Evolutionary conservation across 2,797 vertebrate genomes (phyloP), one percentile per base, ranked within the genome.

Genomic region (Chelonia mydas): DNA sequence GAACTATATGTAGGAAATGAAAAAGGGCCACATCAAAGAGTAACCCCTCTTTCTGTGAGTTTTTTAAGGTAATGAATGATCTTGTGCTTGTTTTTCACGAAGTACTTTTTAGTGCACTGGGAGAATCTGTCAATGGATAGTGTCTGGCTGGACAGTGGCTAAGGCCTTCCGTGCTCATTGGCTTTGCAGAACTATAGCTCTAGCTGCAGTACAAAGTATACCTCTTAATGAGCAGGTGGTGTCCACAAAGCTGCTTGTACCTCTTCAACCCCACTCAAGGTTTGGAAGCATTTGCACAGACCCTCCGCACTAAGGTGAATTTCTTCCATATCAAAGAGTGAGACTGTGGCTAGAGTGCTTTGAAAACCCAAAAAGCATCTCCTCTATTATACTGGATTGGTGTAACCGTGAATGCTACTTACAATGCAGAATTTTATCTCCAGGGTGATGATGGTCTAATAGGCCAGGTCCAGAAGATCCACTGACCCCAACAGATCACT

Each of bases 141-240:
- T 85, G 53, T 81, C 81, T 77, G 65, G 59, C 80, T 82, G 80
- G 86, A 92, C 53, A 65, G 50, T 80, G 88, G 89, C 47, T 53
- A 95, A 89, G 87, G 59, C 31, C 72, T 82, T 92, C 68, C 28
- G 7, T 77, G 3, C 90, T 84, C 8, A 1, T 19, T 76, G 90
- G 51, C 7, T 94, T 83, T 84, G 33, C 12, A 1, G 76, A 47
- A 92, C 81, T 83, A 41, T 90, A 50, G 81, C 61, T 88, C 11
- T 19, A 72, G 89, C 68, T 86, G 79, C 79, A 81, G 76, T 76
- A 37, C 82, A 79, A 1, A 1, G 0, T 45, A 57, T 61, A 3
- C 86, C 45, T 86, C 47, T 61, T 54, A 84, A 65, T 90, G 53
- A 82, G 84, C 93, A 91, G 92, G 50, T 92, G 84, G 84, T 93